Evolutionary conservation across 2,797 vertebrate species (phyloP).

Genomic region (Manis crassicaudata): DNA sequence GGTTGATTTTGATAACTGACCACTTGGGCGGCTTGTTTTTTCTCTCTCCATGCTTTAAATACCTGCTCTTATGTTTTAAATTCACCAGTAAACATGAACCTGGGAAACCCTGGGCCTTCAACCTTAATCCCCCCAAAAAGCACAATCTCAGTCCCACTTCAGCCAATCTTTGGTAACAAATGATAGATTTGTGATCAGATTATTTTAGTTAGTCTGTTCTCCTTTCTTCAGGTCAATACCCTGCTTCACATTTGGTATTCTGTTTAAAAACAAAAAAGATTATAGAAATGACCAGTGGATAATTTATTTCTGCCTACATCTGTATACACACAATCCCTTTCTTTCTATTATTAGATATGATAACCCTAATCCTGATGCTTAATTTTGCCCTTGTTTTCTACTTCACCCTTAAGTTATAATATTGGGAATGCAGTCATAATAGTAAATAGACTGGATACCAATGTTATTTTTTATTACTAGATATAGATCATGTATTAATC

Average conservation of each 20-base stretch:
- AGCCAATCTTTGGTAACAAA: neutral
- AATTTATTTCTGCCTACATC: neutral
- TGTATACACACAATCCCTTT: neutral
- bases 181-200: neutral
- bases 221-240: neutral
- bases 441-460: neutral
- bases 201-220: neutral
- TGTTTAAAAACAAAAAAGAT: neutral
- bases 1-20: neutral
- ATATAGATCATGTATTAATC: neutral
- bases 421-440: neutral
- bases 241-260: neutral
- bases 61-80: neutral
- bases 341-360: neutral
- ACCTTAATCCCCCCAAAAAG: neutral
- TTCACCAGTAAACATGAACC: neutral
- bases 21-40: neutral
- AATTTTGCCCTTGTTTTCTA: neutral
- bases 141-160: neutral
- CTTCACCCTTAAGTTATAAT: neutral
- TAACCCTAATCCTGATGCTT: neutral
- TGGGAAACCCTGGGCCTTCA: neutral
- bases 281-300: neutral
- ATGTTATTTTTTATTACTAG: neutral
- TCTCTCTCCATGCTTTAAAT: neutral